Conservation (phyloP, 2,888 invertebrate genomes). For the Pemphredon lugubris region DNA sequence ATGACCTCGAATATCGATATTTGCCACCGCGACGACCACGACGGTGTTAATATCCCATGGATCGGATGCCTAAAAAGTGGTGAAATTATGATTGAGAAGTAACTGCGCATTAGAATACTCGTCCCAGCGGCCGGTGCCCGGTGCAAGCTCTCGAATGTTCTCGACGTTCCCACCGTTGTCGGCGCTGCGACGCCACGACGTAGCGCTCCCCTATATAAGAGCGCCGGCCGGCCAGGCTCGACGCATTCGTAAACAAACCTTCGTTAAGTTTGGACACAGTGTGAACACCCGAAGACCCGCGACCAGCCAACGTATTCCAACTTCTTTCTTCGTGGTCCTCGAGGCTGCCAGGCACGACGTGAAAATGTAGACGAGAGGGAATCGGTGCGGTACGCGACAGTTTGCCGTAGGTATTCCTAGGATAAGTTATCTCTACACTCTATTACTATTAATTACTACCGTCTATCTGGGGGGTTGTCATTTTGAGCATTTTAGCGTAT, state of each 20-base stretch:
- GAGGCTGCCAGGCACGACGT: slow-evolving; percentile 66
- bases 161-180: too few relatives aligned
- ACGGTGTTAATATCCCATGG: neutral
- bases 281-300: slow-evolving; percentile 68
- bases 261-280: slow-evolving; percentile 68
- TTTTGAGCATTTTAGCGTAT: too few relatives aligned
- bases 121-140: slow-evolving; percentile 24
- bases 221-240: slow-evolving; percentile 57
- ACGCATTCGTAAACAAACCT: slow-evolving; percentile 76
- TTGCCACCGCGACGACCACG: neutral
- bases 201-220: slow-evolving; percentile 78
- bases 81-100: neutral
- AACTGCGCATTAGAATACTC: slow-evolving; percentile 63
- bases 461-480: too few relatives aligned
- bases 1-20: neutral
- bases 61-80: neutral
- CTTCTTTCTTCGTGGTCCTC: slow-evolving; percentile 61
- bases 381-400: slow-evolving; percentile 77
- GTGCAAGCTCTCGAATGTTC: slow-evolving; percentile 65
- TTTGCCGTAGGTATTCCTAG: slow-evolving; percentile 76
- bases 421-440: slow-evolving; percentile 5
- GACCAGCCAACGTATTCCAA: slow-evolving; percentile 54
- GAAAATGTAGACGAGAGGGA: slow-evolving; percentile 77
- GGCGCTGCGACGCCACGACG: slow-evolving; percentile 65
- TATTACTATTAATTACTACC: slow-evolving; percentile 9